Conservation (phyloP, 2,113 vertebrate species). For the Leucoraja erinaceus region DNA sequence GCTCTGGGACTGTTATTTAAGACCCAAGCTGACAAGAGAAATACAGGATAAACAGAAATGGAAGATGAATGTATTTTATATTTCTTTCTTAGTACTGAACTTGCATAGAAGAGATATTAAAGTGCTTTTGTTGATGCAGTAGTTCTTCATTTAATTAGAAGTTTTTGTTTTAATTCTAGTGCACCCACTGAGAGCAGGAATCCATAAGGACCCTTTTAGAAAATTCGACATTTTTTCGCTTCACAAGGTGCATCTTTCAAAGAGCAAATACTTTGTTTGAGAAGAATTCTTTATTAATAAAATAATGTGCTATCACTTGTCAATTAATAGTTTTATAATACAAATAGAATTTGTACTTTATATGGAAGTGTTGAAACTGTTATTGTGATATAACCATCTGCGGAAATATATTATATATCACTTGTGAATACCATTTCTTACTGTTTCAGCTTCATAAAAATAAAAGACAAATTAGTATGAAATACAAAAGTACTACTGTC, state of each 20-base stretch:
- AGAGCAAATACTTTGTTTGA: not conserved
- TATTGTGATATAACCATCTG: conserved; percentile 23
- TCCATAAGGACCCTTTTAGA: not conserved
- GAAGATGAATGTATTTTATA: not conserved
- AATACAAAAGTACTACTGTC: conserved; percentile 1
- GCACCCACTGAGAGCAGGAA: not conserved
- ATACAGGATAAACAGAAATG: not conserved
- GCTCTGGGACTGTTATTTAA: not conserved
- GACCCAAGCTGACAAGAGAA: not conserved
- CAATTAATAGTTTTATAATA: conserved; percentile 28
- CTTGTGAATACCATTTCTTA: not conserved
- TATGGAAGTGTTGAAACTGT: conserved; percentile 32
- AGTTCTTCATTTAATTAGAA: not conserved
- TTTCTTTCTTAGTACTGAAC: not conserved
- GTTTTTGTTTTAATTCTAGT: conserved; percentile 28
- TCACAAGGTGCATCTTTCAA: conserved; percentile 11
- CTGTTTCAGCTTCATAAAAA: conserved; percentile 23
- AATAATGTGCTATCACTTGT: conserved; percentile 23
- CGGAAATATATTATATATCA: not conserved
- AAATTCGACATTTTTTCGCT: not conserved
- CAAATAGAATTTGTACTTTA: conserved; percentile 30
- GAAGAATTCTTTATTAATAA: conserved; percentile 19
- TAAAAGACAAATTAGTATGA: conserved; percentile 1
- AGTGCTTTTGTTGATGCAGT: not conserved
- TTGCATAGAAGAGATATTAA: not conserved